Base-by-base conservation (phyloP, 2,797 vertebrate species). In the Triplophysa yarkandensis region DNA sequence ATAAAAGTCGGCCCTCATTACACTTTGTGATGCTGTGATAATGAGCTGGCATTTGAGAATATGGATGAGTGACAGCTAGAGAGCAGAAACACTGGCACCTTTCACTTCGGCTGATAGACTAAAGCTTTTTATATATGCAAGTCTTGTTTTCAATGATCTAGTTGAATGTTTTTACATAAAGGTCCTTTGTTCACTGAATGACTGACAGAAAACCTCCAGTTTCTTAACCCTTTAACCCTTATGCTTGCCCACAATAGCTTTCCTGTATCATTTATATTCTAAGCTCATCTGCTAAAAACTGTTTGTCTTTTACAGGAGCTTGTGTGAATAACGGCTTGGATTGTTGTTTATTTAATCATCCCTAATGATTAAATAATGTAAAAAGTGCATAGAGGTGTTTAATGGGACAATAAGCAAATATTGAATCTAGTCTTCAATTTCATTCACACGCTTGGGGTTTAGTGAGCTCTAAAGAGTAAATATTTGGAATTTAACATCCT, bases 41-140 rank as follows among this genome's bases (percentile, higher is more conserved):
- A 70, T 63, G 50, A 77, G 67, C 32, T 77, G 74, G 71, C 74
- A 60, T 74, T 74, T 74, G 64, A 67, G 50, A 48, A 58, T 27
- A 48, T 67, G 54, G 39, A 27, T 74, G 71, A 74, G 62, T 73
- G 71, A 73, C 71, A 64, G 71, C 63, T 58, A 36, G 21, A 58
- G 52, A 48, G 41, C 52, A 50, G 46, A 21, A 16, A 67, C 34
- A 55, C 25, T 2, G 60, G 65, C 11, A 74, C 19, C 39, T 30
- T 54, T 62, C 11, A 17, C 43, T 39, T 10, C 8, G 63, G 34
- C 11, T 52, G 32, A 62, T 62, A 30, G 39, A 68, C n/a, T n/a
- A n/a, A n/a, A 68, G 28, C 17, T 36, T 34, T 61, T 68, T 50
- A 68, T 30, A 68, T 54, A 52, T 76, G 57, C 74, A 43, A 25